Conservation (phyloP, 2,113 vertebrate species). For the Grammomys surdaster region DNA sequence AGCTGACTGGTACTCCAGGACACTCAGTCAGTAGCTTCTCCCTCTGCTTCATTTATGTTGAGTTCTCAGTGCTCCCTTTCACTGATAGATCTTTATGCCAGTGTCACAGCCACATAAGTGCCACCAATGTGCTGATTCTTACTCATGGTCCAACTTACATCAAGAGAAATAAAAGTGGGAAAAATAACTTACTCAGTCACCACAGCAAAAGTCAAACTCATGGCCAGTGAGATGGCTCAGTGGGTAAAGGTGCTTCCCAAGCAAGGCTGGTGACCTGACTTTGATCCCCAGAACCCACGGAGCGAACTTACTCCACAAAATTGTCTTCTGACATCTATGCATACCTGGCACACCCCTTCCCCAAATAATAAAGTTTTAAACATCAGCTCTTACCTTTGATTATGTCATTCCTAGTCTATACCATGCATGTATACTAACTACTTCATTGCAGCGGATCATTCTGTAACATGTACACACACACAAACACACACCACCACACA, state of each 20-base stretch:
- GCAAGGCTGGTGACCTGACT: neutral
- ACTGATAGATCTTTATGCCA: neutral
- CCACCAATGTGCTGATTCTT: slow-evolving; percentile 42
- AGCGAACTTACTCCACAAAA: neutral
- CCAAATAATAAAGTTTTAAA: neutral
- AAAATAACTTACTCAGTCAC: neutral
- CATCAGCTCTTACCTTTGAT: neutral
- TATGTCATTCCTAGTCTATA: neutral
- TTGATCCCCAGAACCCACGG: neutral
- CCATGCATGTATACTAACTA: neutral
- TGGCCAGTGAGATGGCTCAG: neutral
- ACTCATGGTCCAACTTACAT: neutral
- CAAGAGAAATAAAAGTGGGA: slow-evolving; percentile 27
- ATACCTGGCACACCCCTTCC: neutral
- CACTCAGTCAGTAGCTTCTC: neutral
- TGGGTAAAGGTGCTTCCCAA: neutral
- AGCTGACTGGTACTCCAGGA: neutral
- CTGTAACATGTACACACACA: neutral
- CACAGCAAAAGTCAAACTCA: neutral
- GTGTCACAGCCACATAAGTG: neutral
- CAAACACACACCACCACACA: neutral
- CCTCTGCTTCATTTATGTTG: neutral
- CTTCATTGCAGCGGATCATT: neutral
- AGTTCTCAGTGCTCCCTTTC: neutral
- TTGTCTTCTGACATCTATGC: neutral